These are phyloP conservation scores for Rhynchotus rufescens DNA, from an alignment of 2,797 vertebrate genomes.

Conservation along the genomic window DNA sequence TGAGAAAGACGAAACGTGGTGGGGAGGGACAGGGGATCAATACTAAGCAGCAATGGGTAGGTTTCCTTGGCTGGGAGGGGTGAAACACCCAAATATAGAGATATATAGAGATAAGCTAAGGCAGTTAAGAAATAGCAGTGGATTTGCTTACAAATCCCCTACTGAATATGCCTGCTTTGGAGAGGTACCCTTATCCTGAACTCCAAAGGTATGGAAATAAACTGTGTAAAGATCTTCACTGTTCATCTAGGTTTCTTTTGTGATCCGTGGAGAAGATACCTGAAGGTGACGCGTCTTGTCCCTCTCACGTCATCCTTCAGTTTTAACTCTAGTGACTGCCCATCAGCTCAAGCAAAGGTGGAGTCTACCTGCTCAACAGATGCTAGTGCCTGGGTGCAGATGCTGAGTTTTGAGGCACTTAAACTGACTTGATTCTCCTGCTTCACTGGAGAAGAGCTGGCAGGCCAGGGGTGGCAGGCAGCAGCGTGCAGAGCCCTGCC, in stretches of 20 bases:
- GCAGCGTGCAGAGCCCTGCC: not conserved
- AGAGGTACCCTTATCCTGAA: not conserved
- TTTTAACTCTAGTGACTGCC: not conserved
- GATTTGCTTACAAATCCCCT: not conserved
- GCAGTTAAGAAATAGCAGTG: not conserved
- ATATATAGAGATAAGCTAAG: not conserved
- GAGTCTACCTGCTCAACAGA: not conserved
- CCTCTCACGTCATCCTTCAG: not conserved
- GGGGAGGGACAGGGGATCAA: not conserved
- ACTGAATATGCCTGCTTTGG: rapidly evolving
- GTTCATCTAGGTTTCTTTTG: not conserved
- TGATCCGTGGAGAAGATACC: not conserved
- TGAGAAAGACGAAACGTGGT: not conserved
- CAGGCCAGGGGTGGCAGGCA: not conserved
- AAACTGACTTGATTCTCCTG: not conserved
- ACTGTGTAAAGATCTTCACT: not conserved
- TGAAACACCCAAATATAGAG: not conserved
- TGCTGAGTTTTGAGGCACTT: not conserved
- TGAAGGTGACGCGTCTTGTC: not conserved
- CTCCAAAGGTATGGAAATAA: not conserved
- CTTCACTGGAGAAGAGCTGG: not conserved
- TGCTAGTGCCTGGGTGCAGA: not conserved
- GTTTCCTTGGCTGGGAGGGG: not conserved
- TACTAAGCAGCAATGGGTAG: not conserved
- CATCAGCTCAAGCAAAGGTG: not conserved